Conservation (phyloP, 2,113 vertebrate genomes). For the Tetrax tetrax region DNA sequence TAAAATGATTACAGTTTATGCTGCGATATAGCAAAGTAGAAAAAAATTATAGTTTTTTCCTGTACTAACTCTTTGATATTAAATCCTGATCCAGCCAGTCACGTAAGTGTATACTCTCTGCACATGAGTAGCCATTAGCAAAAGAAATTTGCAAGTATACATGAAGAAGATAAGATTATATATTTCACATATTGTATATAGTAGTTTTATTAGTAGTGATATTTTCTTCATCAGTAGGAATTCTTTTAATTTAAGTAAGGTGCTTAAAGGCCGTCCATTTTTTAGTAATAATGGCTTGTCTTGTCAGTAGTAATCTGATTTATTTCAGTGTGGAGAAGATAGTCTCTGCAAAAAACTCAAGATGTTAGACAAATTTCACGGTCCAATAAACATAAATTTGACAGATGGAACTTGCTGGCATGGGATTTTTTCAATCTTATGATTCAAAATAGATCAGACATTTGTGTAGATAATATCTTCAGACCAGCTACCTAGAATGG, state of each 20-base stretch:
- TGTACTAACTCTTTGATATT: not conserved
- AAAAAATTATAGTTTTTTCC: not conserved
- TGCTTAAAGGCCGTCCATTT: not conserved
- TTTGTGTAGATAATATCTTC: not conserved
- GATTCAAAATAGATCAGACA: not conserved
- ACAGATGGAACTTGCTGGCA: constrained; percentile 28
- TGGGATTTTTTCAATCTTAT: not conserved
- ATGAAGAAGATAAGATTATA: not conserved
- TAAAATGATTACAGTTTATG: not conserved
- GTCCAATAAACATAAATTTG: not conserved
- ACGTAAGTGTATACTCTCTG: not conserved
- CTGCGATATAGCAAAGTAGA: not conserved
- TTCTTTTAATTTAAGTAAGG: not conserved
- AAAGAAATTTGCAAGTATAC: not conserved
- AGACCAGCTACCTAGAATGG: not conserved
- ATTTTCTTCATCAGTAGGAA: not conserved
- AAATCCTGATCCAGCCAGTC: not conserved
- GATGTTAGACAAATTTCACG: constrained; percentile 6
- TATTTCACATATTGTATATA: not conserved
- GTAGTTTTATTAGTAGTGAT: not conserved
- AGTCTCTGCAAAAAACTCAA: not conserved
- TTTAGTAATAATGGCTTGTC: not conserved
- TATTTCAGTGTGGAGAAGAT: not conserved
- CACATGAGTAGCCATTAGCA: not conserved
- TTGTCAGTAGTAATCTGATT: not conserved